Base-by-base conservation (phyloP, 2,888 invertebrate species). In the Oscheius sp. region DNA sequence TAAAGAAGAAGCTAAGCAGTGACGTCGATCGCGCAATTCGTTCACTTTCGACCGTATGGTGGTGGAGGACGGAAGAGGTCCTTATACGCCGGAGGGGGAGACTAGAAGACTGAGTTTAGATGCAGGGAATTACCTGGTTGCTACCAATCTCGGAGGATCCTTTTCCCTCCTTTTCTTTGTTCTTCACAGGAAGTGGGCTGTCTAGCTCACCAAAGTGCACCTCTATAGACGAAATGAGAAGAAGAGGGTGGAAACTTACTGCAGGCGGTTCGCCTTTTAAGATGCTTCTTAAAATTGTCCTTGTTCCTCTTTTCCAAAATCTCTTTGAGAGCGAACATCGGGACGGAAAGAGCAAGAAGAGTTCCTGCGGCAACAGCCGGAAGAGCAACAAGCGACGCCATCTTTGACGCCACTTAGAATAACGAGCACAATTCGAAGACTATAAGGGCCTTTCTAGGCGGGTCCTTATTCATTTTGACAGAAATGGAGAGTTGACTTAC, bases 341-440 rank as follows among this genome's bases (percentile, higher is more conserved):
- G 67, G 12, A 67, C 67, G 8, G 59, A 44, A 22, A 67, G 33
- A 44, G 67, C 67, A 6, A 59, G 30, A 22, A 59, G 24, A 14
- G 67, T 47, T 32, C 66, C 59, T 44, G 49, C 66, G 44, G 66
- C 66, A 36, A 66, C 59, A 33, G 67, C 59, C 44, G 67, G 67
- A 59, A 57, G 32, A 57, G 47, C 57, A 24, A 67, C 67, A 36
- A 67, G 36, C 20, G 57, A 57, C 59, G 67, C 49, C 67, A 67
- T 67, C 47, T 33, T 47, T 59, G 67, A 67, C 67, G 67, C 36
- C 67, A 67, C 44, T 30, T 26, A 26, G 6, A 28, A 14, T 20
- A 38, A 28, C 9, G 51, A 32, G 28, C 24, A 32, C 64, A 64
- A 64, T 41, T 54, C 51, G 41, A 30, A 30, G 44, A 33, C 36